Conservation (phyloP, 2,113 vertebrate species). For the Paradisaea rubra region DNA sequence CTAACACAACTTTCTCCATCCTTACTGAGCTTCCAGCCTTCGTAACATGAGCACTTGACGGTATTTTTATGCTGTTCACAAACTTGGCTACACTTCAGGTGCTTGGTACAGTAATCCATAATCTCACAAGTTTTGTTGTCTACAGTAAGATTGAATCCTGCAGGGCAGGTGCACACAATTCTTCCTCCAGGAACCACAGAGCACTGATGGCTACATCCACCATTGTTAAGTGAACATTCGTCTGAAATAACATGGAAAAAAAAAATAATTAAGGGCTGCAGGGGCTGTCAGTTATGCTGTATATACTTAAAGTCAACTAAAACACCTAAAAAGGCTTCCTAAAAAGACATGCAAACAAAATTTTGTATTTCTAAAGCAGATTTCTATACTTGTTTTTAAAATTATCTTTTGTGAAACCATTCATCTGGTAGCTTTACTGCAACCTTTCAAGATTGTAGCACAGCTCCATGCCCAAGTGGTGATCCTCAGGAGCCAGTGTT, state of each 20-base stretch:
- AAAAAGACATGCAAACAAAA: neutral
- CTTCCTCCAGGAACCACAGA: slow-evolving; percentile 88
- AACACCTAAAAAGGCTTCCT: neutral
- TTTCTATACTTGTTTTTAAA: neutral
- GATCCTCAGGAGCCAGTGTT: neutral
- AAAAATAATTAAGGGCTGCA: neutral
- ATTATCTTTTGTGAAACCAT: neutral
- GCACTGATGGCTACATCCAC: slow-evolving; percentile 95
- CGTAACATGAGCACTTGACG: slow-evolving; percentile 95
- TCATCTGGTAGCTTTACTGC: neutral
- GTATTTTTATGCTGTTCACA: slow-evolving; percentile 93
- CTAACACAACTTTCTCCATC: slow-evolving; percentile 91
- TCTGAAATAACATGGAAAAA: slow-evolving; percentile 67
- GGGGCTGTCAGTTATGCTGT: neutral
- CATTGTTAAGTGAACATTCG: slow-evolving; percentile 88
- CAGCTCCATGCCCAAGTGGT: neutral
- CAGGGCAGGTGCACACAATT: slow-evolving; percentile 89
- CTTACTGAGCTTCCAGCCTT: slow-evolving; percentile 85
- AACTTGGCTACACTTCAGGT: slow-evolving; percentile 92
- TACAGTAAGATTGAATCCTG: slow-evolving; percentile 79
- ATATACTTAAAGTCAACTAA: neutral
- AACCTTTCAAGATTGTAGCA: neutral
- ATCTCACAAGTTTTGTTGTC: slow-evolving; percentile 92
- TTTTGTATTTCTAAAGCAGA: neutral
- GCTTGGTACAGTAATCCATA: slow-evolving; percentile 88